phyloP scores from a whole-genome alignment of 1,140 invertebrate genomes.

The Macrotrachela quadricornifera region DNA sequence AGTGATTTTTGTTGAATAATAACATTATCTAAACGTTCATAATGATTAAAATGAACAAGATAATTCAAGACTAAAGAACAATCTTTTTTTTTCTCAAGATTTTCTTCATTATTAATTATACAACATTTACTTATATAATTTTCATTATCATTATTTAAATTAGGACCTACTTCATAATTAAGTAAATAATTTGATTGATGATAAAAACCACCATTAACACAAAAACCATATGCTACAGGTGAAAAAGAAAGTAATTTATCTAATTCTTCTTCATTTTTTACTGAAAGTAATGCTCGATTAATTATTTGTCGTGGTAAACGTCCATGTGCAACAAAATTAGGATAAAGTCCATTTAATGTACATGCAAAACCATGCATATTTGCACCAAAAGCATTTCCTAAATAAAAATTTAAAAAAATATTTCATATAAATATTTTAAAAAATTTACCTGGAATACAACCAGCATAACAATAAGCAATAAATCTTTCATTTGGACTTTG shows the following conservation, averaged over 20 bases:
- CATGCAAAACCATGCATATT: slow-evolving; percentile 1
- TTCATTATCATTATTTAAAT: too few species aligned
- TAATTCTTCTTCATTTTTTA: not conserved
- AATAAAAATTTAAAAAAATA: too few species aligned
- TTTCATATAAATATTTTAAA: too few species aligned
- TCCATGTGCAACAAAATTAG: not conserved
- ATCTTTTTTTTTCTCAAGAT: too few species aligned
- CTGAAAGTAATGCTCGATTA: slow-evolving; percentile 2
- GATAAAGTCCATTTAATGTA: not conserved
- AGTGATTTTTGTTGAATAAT: too few species aligned
- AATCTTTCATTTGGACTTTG: slow-evolving; percentile 2
- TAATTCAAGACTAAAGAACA: too few species aligned
- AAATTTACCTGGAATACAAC: not conserved
- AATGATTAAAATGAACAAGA: too few species aligned
- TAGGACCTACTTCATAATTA: too few species aligned
- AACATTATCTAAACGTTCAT: too few species aligned
- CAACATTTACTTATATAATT: too few species aligned
- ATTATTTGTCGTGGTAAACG: slow-evolving; percentile 2
- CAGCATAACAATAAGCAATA: slow-evolving; percentile 7
- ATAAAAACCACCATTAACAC: not conserved
- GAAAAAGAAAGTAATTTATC: not conserved
- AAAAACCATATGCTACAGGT: slow-evolving; percentile 1
- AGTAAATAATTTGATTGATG: too few species aligned
- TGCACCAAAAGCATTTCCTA: slow-evolving; percentile 1
- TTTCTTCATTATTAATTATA: too few species aligned